These are phyloP conservation scores for Gymnocephalus cernua DNA, from an alignment of 2,113 vertebrate genomes.

Conservation along the genomic window DNA sequence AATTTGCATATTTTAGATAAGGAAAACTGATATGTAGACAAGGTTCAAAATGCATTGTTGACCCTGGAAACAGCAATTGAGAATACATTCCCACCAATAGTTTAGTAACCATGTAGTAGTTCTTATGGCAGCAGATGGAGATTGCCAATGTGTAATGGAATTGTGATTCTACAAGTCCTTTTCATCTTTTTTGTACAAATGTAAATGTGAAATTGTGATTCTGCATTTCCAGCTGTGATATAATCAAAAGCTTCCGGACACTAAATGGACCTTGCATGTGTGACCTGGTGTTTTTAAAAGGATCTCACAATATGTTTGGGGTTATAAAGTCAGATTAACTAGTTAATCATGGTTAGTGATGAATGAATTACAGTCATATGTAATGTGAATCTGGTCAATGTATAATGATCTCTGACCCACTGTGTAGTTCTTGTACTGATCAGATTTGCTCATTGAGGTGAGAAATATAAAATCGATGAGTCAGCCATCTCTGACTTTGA, in stretches of 20 bases:
- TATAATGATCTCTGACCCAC: neutral
- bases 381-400: neutral
- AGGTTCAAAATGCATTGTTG: neutral
- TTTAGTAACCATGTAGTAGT: no score
- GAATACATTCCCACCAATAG: neutral
- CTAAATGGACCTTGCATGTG: neutral
- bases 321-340: neutral
- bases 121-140: neutral
- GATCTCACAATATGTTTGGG: neutral
- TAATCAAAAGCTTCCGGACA: neutral
- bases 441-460: conserved; percentile 11
- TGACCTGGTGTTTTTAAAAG: neutral
- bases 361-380: neutral
- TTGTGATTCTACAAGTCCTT: neutral
- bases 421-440: conserved; percentile 2
- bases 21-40: neutral
- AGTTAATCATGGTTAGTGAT: neutral
- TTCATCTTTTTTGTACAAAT: neutral
- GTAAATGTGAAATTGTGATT: neutral
- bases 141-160: neutral
- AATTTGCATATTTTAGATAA: neutral
- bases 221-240: neutral
- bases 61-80: neutral
- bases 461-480: conserved; percentile 29
- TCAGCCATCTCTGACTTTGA: neutral